Base-by-base conservation (phyloP, 2,113 vertebrate species). In the Macquaria ambigua region DNA sequence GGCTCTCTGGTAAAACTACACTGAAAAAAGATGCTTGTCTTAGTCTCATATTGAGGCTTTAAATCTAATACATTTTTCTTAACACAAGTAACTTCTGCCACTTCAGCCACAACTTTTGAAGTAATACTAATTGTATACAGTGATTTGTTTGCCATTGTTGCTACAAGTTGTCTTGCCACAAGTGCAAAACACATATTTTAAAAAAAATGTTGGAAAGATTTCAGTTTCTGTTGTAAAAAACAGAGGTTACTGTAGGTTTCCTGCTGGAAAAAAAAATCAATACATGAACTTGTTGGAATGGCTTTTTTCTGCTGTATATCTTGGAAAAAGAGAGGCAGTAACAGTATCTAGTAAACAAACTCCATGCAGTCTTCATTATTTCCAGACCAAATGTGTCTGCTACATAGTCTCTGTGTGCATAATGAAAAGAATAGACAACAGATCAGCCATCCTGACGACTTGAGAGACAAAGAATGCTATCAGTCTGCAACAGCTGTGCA, bases 401-500 rank as follows among this genome's bases (percentile, higher is more conserved):
- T 58, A 62, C 69, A 59, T 73, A 63, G 69, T 85, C 69, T 53
- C 50, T 83, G 80, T 87, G 71, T 85, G 80, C 68, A 85, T 82
- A 79, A 84, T 84, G 82, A 87, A 91, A 79, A 82, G 62, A 87
- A 84, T 1, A 72, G 72, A 89, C 70, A 69, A 74, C 88, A 79
- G 85, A 87, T 92, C 78, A 61, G 84, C 85, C 21, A 31, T 82
- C 77, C 72, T 78, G 72, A 87, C 70, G 68, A 84, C 70, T 34
- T n/a, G 66, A 23, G 72, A 81, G 74, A 92, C 87, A 87, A 91
- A 87, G 80, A 83, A 74, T 78, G 58, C 84, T 89, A 87, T 93
- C 92, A 84, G 87, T 85, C 87, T 62, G 70, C 74, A 81, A 81
- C 93, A 92, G 90, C 93, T 87, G 90, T 82, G 82, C 85, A 90